Percentiles rank a stretch among this genome's conserved stretches.
Evolutionary conservation across 2,797 vertebrate genomes (phyloP).

Genomic region (Onychomys leucogaster): DNA sequence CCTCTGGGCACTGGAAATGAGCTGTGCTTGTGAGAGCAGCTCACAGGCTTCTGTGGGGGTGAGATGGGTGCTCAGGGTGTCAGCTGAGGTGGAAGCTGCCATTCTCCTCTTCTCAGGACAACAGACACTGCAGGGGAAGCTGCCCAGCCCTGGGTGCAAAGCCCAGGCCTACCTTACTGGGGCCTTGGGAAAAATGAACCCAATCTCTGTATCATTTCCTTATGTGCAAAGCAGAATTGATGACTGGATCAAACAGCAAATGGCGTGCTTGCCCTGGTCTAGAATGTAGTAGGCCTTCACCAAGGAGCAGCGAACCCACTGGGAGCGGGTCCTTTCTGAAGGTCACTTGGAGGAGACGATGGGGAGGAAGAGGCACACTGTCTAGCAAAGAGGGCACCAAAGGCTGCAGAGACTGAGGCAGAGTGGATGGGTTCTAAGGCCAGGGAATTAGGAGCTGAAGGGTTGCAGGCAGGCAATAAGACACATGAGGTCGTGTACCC

Average conservation of each 20-base stretch:
- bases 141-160: neutral
- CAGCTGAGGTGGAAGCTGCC: neutral
- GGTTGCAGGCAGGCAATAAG: neutral
- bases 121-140: neutral
- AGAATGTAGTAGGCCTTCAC: neutral
- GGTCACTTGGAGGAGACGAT: rapidly evolving
- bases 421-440: neutral
- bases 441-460: neutral
- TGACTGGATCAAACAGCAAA: neutral
- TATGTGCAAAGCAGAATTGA: neutral
- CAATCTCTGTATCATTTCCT: neutral
- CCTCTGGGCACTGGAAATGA: neutral
- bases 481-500: neutral
- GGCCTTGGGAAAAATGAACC: neutral
- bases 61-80: neutral
- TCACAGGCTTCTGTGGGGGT: neutral
- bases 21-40: neutral
- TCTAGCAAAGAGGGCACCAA: neutral
- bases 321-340: neutral
- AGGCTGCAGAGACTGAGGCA: neutral
- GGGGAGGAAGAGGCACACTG: rapidly evolving
- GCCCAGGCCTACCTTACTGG: neutral
- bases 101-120: neutral
- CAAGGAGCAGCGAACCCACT: rapidly evolving
- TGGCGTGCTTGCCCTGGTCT: neutral